A percentile compares a stretch with the other conserved stretches of the same genome.
These are phyloP conservation scores for Halocynthia aurantium DNA, from an alignment of 23 tunicate genomes.

Conservation along the genomic window DNA sequence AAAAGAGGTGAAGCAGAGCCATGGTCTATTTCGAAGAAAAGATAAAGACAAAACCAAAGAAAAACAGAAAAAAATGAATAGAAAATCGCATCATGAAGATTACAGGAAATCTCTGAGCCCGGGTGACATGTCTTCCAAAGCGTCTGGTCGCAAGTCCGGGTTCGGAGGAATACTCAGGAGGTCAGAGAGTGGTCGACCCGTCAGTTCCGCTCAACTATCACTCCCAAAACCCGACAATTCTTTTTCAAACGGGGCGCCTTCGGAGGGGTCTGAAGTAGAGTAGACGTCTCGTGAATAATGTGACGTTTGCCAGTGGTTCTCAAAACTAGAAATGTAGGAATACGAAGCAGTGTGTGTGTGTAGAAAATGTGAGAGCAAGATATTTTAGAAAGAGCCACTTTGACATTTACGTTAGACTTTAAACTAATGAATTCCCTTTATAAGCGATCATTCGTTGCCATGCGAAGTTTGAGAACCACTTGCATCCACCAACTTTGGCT, in stretches of 20 bases:
- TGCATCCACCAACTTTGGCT: no score
- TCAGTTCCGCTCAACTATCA: not conserved
- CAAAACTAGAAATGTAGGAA: no score
- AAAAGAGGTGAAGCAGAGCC: conserved; percentile 3
- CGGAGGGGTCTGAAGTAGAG: no score
- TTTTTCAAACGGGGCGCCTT: not conserved
- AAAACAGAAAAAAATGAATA: conserved; percentile 43
- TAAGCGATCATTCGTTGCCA: no score
- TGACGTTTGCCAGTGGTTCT: no score
- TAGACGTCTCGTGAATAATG: no score
- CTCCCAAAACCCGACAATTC: not conserved
- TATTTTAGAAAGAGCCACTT: no score
- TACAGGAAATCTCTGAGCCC: conserved; percentile 17
- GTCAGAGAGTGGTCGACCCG: conserved; percentile 66
- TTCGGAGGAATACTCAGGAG: conserved; percentile 31
- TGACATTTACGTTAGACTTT: no score
- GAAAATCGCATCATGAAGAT: conserved; percentile 28
- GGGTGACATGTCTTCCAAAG: not conserved
- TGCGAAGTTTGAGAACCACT: no score
- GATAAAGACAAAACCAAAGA: conserved; percentile 30
- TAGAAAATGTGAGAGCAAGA: no score
- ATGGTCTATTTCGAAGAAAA: conserved; percentile 32
- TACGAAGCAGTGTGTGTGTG: no score
- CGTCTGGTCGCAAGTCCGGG: conserved; percentile 13
- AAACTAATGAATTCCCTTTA: no score